phyloP scores from a whole-genome alignment of 2,113 vertebrate genomes.

The Sturnus vulgaris region DNA sequence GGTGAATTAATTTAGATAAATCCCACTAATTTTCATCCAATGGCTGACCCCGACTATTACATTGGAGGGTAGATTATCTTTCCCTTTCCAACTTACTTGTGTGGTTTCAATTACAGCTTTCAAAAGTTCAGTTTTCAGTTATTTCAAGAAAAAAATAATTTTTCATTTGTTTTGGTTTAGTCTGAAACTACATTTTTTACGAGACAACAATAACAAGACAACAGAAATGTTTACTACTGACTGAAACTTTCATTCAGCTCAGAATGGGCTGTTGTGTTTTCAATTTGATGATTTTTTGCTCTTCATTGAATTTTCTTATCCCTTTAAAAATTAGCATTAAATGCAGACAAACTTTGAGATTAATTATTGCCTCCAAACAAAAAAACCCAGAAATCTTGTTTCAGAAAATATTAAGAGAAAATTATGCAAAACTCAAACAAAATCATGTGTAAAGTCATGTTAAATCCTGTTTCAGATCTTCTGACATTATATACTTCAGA shows the following conservation, averaged over 20 bases:
- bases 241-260: constrained; percentile 30
- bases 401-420: background rate
- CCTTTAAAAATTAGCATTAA: background rate
- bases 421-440: background rate
- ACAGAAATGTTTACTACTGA: constrained; percentile 37
- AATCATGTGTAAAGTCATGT: background rate
- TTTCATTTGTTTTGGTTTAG: constrained; percentile 37
- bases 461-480: background rate
- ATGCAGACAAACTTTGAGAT: background rate
- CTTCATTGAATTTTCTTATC: background rate
- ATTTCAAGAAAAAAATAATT: background rate
- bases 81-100: background rate
- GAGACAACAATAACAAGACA: constrained; percentile 25
- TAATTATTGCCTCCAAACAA: background rate
- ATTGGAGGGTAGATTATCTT: background rate
- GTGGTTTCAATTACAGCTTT: constrained; percentile 35
- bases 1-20: background rate
- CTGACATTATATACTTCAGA: background rate
- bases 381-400: background rate
- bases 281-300: background rate
- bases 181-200: constrained; percentile 12
- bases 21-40: background rate
- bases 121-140: constrained; percentile 14
- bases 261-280: constrained; percentile 10
- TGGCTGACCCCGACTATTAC: background rate